These are phyloP conservation scores for Tragulus kanchil DNA, from an alignment of 2,113 vertebrate genomes.

Conservation along the genomic window DNA sequence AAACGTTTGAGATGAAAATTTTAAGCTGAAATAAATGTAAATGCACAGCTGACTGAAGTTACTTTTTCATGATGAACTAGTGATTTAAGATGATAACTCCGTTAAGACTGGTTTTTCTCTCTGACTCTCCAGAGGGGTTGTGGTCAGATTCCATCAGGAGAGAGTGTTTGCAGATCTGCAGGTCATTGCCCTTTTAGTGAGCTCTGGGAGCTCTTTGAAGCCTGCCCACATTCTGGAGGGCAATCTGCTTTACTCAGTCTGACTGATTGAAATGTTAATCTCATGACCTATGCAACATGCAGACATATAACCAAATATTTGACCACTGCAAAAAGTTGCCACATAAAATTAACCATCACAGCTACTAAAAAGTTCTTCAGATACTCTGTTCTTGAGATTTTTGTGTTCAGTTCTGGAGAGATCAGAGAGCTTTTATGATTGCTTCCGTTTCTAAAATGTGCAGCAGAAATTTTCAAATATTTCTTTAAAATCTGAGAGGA, in stretches of 20 bases:
- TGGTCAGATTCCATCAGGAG: conserved; percentile 37
- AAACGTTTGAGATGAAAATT: conserved; percentile 55
- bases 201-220: background rate
- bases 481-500: conserved; percentile 25
- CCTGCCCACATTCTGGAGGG: background rate
- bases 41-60: background rate
- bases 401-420: background rate
- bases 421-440: background rate
- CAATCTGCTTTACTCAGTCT: background rate
- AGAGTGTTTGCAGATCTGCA: background rate
- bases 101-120: background rate
- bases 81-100: background rate
- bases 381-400: background rate
- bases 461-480: conserved; percentile 23
- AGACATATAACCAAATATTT: background rate
- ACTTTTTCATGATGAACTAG: conserved; percentile 2
- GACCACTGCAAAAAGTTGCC: background rate
- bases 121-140: background rate
- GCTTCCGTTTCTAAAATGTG: background rate
- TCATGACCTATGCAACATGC: background rate
- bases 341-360: background rate
- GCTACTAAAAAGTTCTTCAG: background rate
- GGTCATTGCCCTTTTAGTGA: conserved; percentile 16
- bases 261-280: background rate
- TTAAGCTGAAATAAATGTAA: conserved; percentile 43